These are phyloP conservation scores for Phataginus tricuspis DNA, from an alignment of 2,797 vertebrate genomes.

Conservation along the genomic window DNA sequence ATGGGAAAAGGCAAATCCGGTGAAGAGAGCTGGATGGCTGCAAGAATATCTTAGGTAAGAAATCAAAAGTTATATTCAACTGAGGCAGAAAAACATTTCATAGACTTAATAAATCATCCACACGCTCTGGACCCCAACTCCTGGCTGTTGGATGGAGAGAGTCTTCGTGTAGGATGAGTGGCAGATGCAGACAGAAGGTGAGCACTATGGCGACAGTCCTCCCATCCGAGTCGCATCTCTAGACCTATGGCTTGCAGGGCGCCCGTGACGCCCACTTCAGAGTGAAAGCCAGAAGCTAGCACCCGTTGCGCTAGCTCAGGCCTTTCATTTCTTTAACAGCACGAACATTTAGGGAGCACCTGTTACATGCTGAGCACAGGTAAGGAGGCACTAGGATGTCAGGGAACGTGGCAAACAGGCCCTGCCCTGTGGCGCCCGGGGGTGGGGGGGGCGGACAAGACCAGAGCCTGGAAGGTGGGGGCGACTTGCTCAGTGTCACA, in stretches of 20 bases:
- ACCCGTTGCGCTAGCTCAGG: fast-evolving
- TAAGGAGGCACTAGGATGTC: fast-evolving
- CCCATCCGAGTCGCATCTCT: fast-evolving
- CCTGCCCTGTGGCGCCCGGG: fast-evolving
- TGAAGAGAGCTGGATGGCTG: fast-evolving
- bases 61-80: background rate
- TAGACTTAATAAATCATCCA: background rate
- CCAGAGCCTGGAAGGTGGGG: fast-evolving
- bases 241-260: fast-evolving
- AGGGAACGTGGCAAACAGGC: background rate
- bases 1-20: fast-evolving
- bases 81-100: fast-evolving
- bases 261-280: fast-evolving
- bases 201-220: fast-evolving
- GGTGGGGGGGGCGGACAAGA: fast-evolving
- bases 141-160: background rate
- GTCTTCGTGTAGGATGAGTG: fast-evolving
- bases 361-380: background rate
- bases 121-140: background rate
- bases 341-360: fast-evolving
- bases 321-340: background rate
- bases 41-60: fast-evolving
- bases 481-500: no score
- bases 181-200: fast-evolving
- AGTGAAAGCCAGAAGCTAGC: background rate